phyloP scores from a whole-genome alignment of 2,888 invertebrate genomes.

The Phania funesta region DNA sequence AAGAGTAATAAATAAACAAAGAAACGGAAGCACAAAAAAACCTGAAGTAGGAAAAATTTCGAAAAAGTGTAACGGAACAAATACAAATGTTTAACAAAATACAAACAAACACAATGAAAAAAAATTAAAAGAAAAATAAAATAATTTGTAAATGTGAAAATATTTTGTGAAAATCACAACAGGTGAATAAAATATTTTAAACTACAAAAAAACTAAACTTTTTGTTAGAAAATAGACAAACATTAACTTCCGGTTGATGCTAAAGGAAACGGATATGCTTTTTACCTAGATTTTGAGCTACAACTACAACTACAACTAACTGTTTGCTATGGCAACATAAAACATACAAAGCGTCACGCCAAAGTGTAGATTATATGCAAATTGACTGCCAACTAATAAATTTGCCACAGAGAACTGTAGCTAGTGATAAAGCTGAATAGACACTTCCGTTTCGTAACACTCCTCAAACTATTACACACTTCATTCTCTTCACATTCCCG shows the following conservation, averaged over 20 bases:
- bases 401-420: neutral
- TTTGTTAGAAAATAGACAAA: neutral
- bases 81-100: conserved; percentile 56
- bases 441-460: conserved; percentile 31
- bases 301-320: conserved; percentile 6
- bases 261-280: conserved; percentile 61
- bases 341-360: too few species aligned
- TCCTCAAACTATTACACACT: neutral
- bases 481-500: conserved; percentile 28
- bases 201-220: neutral
- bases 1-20: conserved; percentile 46
- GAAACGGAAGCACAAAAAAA: conserved; percentile 6
- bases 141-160: conserved; percentile 22
- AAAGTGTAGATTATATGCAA: neutral
- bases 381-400: conserved; percentile 33
- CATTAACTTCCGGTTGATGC: conserved; percentile 42
- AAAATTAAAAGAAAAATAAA: neutral
- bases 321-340: too few species aligned
- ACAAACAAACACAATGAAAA: conserved; percentile 41
- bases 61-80: conserved; percentile 15
- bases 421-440: conserved; percentile 8
- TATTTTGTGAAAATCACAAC: neutral
- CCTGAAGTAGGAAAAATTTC: neutral
- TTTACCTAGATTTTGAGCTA: conserved; percentile 41
- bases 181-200: neutral